Conservation (phyloP, 1,140 invertebrate genomes). For the Apis florea region DNA sequence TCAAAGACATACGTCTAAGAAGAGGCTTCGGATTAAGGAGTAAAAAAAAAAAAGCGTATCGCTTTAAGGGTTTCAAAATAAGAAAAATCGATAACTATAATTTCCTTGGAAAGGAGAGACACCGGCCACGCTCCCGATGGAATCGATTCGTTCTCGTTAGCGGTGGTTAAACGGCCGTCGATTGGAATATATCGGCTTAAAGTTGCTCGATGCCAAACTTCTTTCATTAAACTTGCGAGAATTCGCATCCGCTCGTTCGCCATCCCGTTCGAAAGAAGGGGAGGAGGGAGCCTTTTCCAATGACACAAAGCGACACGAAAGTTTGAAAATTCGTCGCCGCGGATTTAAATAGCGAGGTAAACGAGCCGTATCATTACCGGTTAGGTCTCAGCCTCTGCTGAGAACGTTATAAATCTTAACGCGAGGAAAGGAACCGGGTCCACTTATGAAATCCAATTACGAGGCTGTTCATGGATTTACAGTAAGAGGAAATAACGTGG, state of each 20-base stretch:
- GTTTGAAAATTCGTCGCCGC: background rate
- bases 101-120: slow-evolving; percentile 28
- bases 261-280: too few species aligned
- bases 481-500: background rate
- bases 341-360: slow-evolving; percentile 13
- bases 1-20: too few species aligned
- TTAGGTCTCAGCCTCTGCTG: background rate
- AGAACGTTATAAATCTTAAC: background rate
- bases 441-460: slow-evolving; percentile 4
- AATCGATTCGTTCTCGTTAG: slow-evolving; percentile 62
- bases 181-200: slow-evolving; percentile 61
- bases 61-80: background rate
- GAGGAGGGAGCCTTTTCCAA: background rate
- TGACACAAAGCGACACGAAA: background rate
- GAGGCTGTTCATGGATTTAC: slow-evolving; percentile 8
- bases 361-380: slow-evolving; percentile 1
- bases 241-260: slow-evolving; percentile 6
- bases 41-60: background rate
- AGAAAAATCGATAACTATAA: slow-evolving; percentile 31
- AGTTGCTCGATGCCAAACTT: slow-evolving; percentile 53
- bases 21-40: background rate
- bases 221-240: slow-evolving; percentile 63
- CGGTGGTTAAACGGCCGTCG: slow-evolving; percentile 47
- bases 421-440: background rate
- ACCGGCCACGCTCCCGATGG: background rate